Evolutionary conservation across 2,888 invertebrate species (phyloP).

Genomic region (Imbricaverruca yamaguchii): DNA sequence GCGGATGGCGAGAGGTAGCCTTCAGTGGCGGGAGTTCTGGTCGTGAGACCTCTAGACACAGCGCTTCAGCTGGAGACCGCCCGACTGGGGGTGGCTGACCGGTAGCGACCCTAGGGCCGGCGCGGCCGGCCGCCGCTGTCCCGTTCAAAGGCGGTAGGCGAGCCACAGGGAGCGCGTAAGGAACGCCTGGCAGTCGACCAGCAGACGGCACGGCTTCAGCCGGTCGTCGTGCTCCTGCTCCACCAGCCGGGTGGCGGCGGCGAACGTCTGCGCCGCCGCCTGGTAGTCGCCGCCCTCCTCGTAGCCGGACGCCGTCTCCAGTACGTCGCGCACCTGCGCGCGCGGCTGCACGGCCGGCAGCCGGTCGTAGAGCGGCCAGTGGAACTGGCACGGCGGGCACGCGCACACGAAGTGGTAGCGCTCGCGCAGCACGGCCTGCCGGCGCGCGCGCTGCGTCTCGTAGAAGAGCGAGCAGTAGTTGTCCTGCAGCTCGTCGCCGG

Average conservation of each 20-base stretch:
- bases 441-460: constrained; percentile 36
- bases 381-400: constrained; percentile 42
- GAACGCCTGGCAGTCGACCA: constrained; percentile 17
- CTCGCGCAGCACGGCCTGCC: constrained; percentile 39
- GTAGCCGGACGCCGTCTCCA: not conserved
- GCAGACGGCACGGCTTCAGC: not conserved
- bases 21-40: no score
- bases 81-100: not conserved
- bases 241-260: not conserved
- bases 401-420: constrained; percentile 45
- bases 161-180: constrained; percentile 2
- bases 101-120: not conserved
- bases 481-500: constrained; percentile 44
- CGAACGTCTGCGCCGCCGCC: constrained; percentile 9
- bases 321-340: constrained; percentile 30
- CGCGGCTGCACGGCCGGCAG: constrained; percentile 29
- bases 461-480: constrained; percentile 47
- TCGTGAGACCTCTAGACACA: no score
- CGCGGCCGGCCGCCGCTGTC: not conserved
- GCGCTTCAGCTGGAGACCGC: not conserved
- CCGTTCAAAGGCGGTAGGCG: not conserved
- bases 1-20: not conserved
- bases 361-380: constrained; percentile 32
- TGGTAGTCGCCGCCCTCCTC: not conserved
- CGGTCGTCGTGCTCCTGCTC: not conserved